A percentile compares a stretch with the other conserved stretches of the same genome.
Conservation (phyloP, 2,797 vertebrate species). For the Pseudopleuronectes americanus region DNA sequence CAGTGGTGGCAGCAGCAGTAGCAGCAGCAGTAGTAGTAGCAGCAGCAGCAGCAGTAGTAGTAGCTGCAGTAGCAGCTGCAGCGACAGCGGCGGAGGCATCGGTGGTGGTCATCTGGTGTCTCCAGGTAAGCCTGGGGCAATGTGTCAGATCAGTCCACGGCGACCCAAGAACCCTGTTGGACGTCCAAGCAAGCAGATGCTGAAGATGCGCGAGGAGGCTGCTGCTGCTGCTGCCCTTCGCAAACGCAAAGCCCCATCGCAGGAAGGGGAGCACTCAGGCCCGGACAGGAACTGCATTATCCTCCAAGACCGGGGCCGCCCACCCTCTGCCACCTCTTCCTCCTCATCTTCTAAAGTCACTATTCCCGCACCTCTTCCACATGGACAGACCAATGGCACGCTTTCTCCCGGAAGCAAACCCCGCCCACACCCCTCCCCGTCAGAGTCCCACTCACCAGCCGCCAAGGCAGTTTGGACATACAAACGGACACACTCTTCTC, state of each 20-base stretch:
- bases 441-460: constrained; percentile 80
- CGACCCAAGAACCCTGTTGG: constrained; percentile 82
- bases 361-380: constrained; percentile 61
- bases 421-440: constrained; percentile 73
- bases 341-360: constrained; percentile 72
- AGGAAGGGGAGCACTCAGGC: constrained; percentile 81
- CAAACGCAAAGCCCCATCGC: constrained; percentile 87
- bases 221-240: constrained; percentile 70
- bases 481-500: constrained; percentile 76
- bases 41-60: too few species aligned
- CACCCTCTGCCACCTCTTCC: constrained; percentile 73
- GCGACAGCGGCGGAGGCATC: constrained; percentile 31
- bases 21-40: too few species aligned
- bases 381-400: constrained; percentile 87
- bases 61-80: too few species aligned
- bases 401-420: constrained; percentile 80
- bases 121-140: constrained; percentile 76
- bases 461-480: constrained; percentile 78
- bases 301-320: constrained; percentile 83
- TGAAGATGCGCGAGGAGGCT: constrained; percentile 83
- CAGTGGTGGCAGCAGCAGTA: constrained; percentile 40
- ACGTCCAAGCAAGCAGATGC: constrained; percentile 86
- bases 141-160: constrained; percentile 72
- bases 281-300: constrained; percentile 89
- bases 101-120: constrained; percentile 61